Evolutionary conservation across 1,140 invertebrate genomes (phyloP), one percentile per base, ranked within the genome.

Genomic region (Nilaparvata lugens): DNA sequence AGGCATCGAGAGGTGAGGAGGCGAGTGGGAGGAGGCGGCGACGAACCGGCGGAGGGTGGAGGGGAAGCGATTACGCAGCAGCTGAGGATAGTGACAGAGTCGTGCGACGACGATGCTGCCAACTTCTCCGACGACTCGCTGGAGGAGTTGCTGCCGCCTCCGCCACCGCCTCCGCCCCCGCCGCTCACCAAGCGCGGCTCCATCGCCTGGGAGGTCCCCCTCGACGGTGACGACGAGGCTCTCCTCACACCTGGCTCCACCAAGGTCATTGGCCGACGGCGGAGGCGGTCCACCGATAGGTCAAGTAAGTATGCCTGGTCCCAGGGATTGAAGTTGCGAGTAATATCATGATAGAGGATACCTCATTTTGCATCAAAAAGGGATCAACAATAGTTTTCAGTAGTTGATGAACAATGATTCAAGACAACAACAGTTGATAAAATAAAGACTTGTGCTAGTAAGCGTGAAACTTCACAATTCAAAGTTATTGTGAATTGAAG

Each of bases 41-140:
- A 75, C 25, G 31, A 63, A 69, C 0, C 56, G 72, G 54, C 62
- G 71, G 55, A 74, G 73, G 73, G 73, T 73, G 60, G 25, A 7
- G 56, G 68, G 66, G 51, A 56, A 61, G 42, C 40, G 59, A 35
- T 35, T 11, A 52, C 21, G 4, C 48, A 45, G 56, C 35, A 52
- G 9, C 48, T 56, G 31, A 62, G 28, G 58, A 52, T 48, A 24
- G 55, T 62, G 28, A 57, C 43, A 62, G 66, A 65, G 42, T 52
- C 55, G 4, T 62, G 62, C 9, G 56, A 67, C 9, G 84, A 85
- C 59, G 85, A 88, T 64, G 81, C 81, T 64, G 85, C 85, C 63
- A 81, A 84, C 62, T 90, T 90, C 70, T 90, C 88, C 4, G 88
- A 91, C 70, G 88, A 91, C 70, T 90, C 87, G 3, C 70, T 90